Evolutionary conservation across 2,797 vertebrate genomes (phyloP), one percentile per base, ranked within the genome.

Genomic region (Chelmon rostratus): DNA sequence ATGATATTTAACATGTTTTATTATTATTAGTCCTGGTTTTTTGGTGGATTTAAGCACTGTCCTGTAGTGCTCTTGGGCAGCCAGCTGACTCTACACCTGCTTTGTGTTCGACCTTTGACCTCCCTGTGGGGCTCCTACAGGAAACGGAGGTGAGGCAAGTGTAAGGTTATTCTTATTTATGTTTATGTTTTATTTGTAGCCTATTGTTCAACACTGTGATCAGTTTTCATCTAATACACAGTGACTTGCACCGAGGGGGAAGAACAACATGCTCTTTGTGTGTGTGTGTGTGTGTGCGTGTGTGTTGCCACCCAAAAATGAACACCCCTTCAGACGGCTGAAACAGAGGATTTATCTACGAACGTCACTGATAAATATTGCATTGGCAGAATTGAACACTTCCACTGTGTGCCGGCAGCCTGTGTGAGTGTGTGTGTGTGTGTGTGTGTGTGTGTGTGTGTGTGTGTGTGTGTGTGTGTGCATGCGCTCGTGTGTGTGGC

Each of bases 351-450:
- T 87, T 85, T 80, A 88, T 86, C 79, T 59, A 56, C 42, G 19
- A 73, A 91, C 76, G 67, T 79, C 72, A 61, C 81, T 95, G 90
- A 97, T 96, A 94, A 96, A 96, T 96, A 96, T 96, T 96, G 93
- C 93, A 96, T 95, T 25, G 81, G 82, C 84, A 81, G 72, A 88
- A 91, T 90, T 90, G 89, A 93, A 94, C 94, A 96, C 81, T 86
- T 90, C 89, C 93, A 93, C 89, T 84, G 71, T 74, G 87, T 68
- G 67, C 69, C 5, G 5, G 53, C 53, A 44, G 15, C 23, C 15
- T 72, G 25, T 80, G 23, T 61, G 37, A 64, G 56, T 63, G 31
- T 61, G 56, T 56, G 52, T 12, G 6, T 40, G 40, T 42, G 40
- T 13, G 13, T 42, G 40, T 13, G 4, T 42, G 40, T 42, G 40